Evolutionary conservation across 2,113 vertebrate species (phyloP), one percentile per base, ranked within the genome.

Genomic region (Nyctibius bracteatus): DNA sequence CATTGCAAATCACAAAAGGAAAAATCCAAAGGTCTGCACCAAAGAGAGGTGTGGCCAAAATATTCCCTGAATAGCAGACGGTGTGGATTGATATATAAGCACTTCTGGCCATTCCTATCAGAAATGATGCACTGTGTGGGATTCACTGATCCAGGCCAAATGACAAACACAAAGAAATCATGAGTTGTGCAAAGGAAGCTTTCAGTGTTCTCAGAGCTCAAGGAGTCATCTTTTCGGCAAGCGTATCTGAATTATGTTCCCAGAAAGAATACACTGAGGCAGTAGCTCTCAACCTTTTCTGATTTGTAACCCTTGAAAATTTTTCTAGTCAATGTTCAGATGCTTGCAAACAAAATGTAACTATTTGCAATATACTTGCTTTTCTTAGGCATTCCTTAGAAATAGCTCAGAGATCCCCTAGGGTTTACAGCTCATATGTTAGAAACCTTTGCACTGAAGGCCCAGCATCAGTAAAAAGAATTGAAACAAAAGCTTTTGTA

Each of bases 91-190:
- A 77, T 90, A 84, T 39, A 85, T 94, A 94, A 95, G 70, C 81
- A 77, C 62, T 85, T 94, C 83, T 94, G 77, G 61, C 43, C 54
- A 44, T 94, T 95, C 73, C 88, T 80, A 81, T 94, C 86, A 91
- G 83, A 92, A 94, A 70, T 73, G 57, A 85, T 97, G 91, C 70
- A 66, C 86, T 89, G 84, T 92, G 95, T 82, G 86, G 66, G 62
- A 82, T 87, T 95, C 92, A 86, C 70, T 94, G 91, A 94, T 94
- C 73, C 95, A 95, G 95, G 89, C 73, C 92, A 94, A 94, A 91
- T 89, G 88, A 92, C 91, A 94, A 96, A 86, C 88, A 92, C 87
- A 93, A 96, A 94, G 94, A 96, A 94, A 79, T 92, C 92, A 85
- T 80, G 94, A 91, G 92, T 96, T 91, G 58, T 87, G 91, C 70